Evolutionary conservation across 2,113 vertebrate species (phyloP), one percentile per base, ranked within the genome.

Genomic region (Phasianus colchicus): DNA sequence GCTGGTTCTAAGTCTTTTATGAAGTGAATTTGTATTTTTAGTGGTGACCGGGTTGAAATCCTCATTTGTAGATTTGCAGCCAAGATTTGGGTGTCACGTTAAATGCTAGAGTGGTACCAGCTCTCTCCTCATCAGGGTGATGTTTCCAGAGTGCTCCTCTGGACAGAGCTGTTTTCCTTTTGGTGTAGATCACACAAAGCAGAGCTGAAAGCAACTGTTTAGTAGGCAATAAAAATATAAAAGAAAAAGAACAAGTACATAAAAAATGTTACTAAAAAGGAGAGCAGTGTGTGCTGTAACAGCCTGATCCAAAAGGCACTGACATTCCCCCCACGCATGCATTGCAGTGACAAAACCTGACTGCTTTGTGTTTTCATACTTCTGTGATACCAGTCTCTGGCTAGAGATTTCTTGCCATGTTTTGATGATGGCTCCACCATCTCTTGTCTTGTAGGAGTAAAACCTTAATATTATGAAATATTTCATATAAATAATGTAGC

Each of bases 221-320:
- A 92, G 88, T 73, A 72, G 83, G 45, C 83, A 94, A 88, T 95
- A 92, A 95, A 96, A 94, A 81, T 86, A 83, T 32, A 91, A 91
- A 88, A 83, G 61, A 65, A 93, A 88, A 90, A 84, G 79, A 88
- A 74, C 87, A 92, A 93, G 63, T 72, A 83, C 90, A 95, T 95
- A 29, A 91, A 95, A 94, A 72, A 91, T 73, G 94, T 95, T 93
- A 86, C 65, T 63, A n/a, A 50, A 63, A 90, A 90, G 36, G 8
- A 88, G 73, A 90, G 76, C 90, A 92, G 61, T 50, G 50, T 91
- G 80, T 78, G 65, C 88, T 84, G 13, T 81, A 84, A 81, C 43
- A 65, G 50, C 40, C 48, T 90, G 89, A 86, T 90, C 83, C 79
- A 94, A 94, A 95, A 60, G 76, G 57, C 73, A 15, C 80, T 86